Conservation (phyloP, 2,797 vertebrate species). For the Hydrolagus colliei region DNA sequence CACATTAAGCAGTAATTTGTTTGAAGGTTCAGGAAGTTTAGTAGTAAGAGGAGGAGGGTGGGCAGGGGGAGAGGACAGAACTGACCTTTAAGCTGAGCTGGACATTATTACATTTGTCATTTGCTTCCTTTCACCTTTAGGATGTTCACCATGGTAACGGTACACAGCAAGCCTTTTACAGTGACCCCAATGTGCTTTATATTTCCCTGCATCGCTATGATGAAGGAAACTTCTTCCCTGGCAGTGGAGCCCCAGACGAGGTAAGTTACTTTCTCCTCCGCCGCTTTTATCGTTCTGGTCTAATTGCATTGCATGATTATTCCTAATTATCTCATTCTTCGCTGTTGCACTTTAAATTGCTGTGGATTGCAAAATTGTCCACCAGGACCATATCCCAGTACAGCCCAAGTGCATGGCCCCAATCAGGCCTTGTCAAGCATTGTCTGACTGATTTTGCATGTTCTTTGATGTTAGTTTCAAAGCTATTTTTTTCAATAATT, state of each 20-base stretch:
- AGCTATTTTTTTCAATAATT: slow-evolving; percentile 47
- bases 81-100: slow-evolving; percentile 59
- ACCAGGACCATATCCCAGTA: slow-evolving; percentile 52
- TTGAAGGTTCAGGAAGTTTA: slow-evolving; percentile 66
- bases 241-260: slow-evolving; percentile 89
- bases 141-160: slow-evolving; percentile 87
- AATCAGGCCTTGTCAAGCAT: slow-evolving; percentile 59
- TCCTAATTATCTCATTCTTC: slow-evolving; percentile 73
- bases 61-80: slow-evolving; percentile 49
- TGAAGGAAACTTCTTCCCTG: slow-evolving; percentile 82
- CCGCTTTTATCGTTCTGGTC: slow-evolving; percentile 63
- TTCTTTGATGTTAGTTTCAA: slow-evolving; percentile 67
- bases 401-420: slow-evolving; percentile 63
- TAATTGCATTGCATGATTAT: slow-evolving; percentile 74
- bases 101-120: slow-evolving; percentile 79
- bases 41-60: slow-evolving; percentile 44
- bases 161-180: slow-evolving; percentile 77
- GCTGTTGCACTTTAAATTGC: slow-evolving; percentile 70
- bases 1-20: slow-evolving; percentile 85
- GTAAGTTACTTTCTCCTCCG: slow-evolving; percentile 86
- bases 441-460: slow-evolving; percentile 51
- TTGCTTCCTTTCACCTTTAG: slow-evolving; percentile 82
- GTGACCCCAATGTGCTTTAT: slow-evolving; percentile 84
- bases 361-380: slow-evolving; percentile 71
- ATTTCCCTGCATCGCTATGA: slow-evolving; percentile 84